phyloP scores from a whole-genome alignment of 2,888 invertebrate genomes.

The Cerastoderma edule region DNA sequence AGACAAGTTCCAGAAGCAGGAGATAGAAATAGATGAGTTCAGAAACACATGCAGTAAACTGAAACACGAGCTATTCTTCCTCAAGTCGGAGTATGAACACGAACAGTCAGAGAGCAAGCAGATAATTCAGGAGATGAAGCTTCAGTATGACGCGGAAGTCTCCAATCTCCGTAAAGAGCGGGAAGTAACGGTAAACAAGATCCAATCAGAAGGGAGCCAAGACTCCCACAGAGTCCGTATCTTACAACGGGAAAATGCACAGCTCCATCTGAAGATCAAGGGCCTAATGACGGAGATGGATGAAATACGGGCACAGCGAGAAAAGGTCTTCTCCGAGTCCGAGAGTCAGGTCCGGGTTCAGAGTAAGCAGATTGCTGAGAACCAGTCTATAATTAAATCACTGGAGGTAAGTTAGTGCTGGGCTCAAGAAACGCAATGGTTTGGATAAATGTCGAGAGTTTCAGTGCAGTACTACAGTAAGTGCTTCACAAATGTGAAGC shows the following conservation, averaged over 20 bases:
- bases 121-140: constrained; percentile 78
- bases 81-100: constrained; percentile 83
- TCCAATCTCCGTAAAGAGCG: constrained; percentile 80
- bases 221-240: constrained; percentile 78
- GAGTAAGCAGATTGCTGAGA: constrained; percentile 80
- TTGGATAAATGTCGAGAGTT: too few species aligned
- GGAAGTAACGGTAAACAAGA: constrained; percentile 75
- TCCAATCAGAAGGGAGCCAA: constrained; percentile 74
- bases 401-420: constrained; percentile 76
- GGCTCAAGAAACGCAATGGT: too few species aligned
- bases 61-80: constrained; percentile 81
- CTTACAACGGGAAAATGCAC: constrained; percentile 82
- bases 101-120: constrained; percentile 75
- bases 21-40: constrained; percentile 79
- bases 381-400: constrained; percentile 76
- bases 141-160: constrained; percentile 82
- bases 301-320: constrained; percentile 80
- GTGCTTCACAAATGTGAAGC: too few species aligned
- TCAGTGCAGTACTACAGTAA: too few species aligned
- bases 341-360: constrained; percentile 79
- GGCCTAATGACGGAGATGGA: constrained; percentile 81
- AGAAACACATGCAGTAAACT: constrained; percentile 78
- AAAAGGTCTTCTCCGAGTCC: constrained; percentile 79
- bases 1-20: constrained; percentile 76
- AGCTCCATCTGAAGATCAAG: constrained; percentile 80